These are phyloP conservation scores for Coracias cyanogaster DNA, from an alignment of 2,797 vertebrate species.

Conservation along the genomic window DNA sequence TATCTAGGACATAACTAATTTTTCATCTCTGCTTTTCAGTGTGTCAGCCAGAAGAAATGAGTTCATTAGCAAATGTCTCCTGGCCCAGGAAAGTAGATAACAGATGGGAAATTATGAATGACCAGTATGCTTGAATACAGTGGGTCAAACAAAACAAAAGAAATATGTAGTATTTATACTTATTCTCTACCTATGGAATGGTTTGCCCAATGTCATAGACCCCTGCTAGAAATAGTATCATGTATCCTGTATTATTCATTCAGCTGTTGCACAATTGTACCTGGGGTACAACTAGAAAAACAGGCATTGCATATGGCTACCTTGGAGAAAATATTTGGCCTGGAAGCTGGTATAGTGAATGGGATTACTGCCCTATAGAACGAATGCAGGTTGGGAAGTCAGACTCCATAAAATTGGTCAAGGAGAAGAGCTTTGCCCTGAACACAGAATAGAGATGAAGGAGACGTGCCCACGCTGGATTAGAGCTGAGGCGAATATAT, in stretches of 20 bases:
- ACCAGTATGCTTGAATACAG: not conserved
- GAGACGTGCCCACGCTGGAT: not conserved
- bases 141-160: not conserved
- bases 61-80: not conserved
- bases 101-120: not conserved
- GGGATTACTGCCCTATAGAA: not conserved
- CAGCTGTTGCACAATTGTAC: not conserved
- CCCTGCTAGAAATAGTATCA: not conserved
- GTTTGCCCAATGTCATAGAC: not conserved
- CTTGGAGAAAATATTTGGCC: not conserved
- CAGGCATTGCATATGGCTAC: not conserved
- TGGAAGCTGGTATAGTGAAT: not conserved
- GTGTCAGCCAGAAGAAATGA: not conserved
- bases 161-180: not conserved
- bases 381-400: fast-evolving
- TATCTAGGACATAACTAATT: not conserved
- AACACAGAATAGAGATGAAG: not conserved
- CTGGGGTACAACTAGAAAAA: not conserved
- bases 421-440: not conserved
- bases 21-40: not conserved
- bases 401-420: not conserved
- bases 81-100: not conserved
- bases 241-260: not conserved
- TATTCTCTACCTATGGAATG: not conserved
- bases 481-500: not conserved